Base-by-base conservation (phyloP, 2,113 vertebrate genomes). In the Meriones unguiculatus region DNA sequence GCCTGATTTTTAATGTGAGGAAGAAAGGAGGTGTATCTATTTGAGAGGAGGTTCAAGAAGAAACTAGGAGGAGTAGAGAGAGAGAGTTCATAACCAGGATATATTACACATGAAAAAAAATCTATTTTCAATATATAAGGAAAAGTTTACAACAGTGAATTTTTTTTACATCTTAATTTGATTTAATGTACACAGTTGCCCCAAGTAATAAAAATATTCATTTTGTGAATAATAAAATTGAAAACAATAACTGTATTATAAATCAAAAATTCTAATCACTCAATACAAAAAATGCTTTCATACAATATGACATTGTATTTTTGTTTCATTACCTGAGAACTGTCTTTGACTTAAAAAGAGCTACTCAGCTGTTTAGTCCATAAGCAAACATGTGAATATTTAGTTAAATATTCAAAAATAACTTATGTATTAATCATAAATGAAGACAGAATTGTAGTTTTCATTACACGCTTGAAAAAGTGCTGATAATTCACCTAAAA, bases 391-490 rank as follows among this genome's bases (percentile, higher is more conserved):
- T 72, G 7, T 85, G 35, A 76, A 32, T 77, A 72, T 46, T 96
- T 98, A 76, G 6, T 85, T 87, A 96, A 94, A 93, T 73, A 97
- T 87, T 90, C 92, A 69, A 97, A 80, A 77, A 18, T 95, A 91
- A 93, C 85, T 92, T 97, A 72, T 28, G 24, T 85, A 82, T 97
- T 94, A 97, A 97, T 95, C 41, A 91, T 94, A 94, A 84, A 91
- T 41, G 88, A 86, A 73, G 54, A 87, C 32, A 89, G 62, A 94
- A 5, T 24, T 73, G 11, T 67, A 94, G 2, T 92, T 96, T 46
- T 97, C 87, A 97, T 94, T 97, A 93, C 73, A 93, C 0, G 5
- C 18, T 77, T 98, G 62, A 92, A 93, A 95, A 98, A 95, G 86
- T 92, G 41, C n/a, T 89, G 54, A 94, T 69, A 18, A 72, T 97